Evolutionary conservation across 2,797 vertebrate species (phyloP), one percentile per base, ranked within the genome.

Genomic region (Perdix hodgsoniae): DNA sequence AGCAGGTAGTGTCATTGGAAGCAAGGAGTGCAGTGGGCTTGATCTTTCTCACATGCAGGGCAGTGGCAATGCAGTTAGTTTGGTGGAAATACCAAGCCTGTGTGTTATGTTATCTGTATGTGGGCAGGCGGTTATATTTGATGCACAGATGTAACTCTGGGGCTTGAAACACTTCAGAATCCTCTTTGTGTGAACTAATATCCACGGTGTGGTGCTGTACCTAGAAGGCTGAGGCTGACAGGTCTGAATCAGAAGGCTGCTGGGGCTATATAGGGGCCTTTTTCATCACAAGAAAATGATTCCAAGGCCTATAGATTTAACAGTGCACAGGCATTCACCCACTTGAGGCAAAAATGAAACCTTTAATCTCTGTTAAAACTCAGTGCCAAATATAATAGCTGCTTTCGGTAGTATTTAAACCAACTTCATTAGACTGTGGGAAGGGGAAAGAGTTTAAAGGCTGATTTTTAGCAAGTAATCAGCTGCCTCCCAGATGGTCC

Each of bases 311-410:
- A 24, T 76, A 70, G 81, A 83, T 94, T 67, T 86, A 80, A 52
- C 40, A 52, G n/a, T 65, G 70, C 2, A 8, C 65, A 75, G 0
- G 0, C 67, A 47, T 40, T 91, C 79, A 79, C 71, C 76, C 3
- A 8, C 78, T 54, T 67, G 66, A 91, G 80, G 87, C 83, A 88
- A 79, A 89, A 94, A 61, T 67, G 72, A 91, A 81, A 89, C 70
- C 40, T 94, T 94, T 95, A 89, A 91, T 94, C 77, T 80, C 74
- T 77, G 78, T 87, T 94, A 92, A 91, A 94, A 77, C 84, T 95
- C 47, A 35, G 35, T 86, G 80, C 57, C 85, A 86, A 93, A 64
- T 95, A 60, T 74, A 94, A 94, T 91, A 93, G 69, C 86, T 95
- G 84, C 64, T 73, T 96, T 96, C 81, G 90, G 90, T 90, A 90